Base-by-base conservation (phyloP, 1,140 invertebrate genomes). In the Drosophila ogumai region DNA sequence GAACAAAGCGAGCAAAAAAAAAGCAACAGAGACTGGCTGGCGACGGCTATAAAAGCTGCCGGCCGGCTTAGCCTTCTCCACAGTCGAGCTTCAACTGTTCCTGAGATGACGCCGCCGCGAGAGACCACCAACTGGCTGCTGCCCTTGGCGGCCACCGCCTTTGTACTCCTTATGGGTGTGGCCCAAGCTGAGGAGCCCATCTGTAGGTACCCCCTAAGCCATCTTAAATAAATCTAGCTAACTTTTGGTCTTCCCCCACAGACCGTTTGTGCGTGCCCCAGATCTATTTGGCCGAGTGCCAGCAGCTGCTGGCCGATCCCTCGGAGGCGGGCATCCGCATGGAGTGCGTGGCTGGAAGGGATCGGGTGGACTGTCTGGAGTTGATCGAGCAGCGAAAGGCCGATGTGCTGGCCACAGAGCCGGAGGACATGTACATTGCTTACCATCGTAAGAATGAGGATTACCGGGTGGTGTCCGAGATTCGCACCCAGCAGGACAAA, bases 361-460 rank as follows among this genome's bases (percentile, higher is more conserved):
- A 96, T 92, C 95, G 95, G 50, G 92, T 96, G 63, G 96, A 96
- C 40, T 98, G 97, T 82, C 94, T 98, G 75, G 93, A 95, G 22
- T 94, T 94, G 87, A 95, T 98, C 28, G 94, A 96, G 47, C 93
- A 95, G 76, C 94, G 95, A 43, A 94, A 96, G 79, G 97, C 97
- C 0, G 97, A 98, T 91, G 94, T 98, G 28, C 95, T 96, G 17
- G 95, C 96, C 13, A 94, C 96, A 1, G 97, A 98, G 84, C 96
- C 97, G 3, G 96, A 97, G 84, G 92, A 92, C 67, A 91, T 97
- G 94, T 98, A 97, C 90, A 94, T 97, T 6, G 97, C 96, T 12
- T 95, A 94, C 25, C 95, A 96, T 38, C 94, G 95, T 40, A 93
- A 94, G 22, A 95, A 95, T 60, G 93, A 95, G 68, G 94, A 95